Evolutionary conservation across 2,888 invertebrate species (phyloP).

Genomic region (Rhyacophila evoluta): DNA sequence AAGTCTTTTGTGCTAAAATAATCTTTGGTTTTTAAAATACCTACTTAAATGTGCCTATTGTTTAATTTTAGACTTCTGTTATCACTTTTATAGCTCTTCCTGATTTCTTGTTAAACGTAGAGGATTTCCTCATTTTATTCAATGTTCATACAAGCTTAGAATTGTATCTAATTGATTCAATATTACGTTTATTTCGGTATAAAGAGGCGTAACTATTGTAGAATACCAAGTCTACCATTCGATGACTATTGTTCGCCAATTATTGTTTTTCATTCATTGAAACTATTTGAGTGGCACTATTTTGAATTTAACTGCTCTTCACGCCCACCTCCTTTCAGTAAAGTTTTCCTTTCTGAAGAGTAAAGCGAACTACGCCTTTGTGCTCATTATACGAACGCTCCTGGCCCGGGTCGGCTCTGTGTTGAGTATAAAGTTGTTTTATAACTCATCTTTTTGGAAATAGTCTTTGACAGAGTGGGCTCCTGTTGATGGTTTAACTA

Average conservation of each 20-base stretch:
- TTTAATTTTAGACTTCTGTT: no score
- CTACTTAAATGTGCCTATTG: no score
- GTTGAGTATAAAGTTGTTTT: slow-evolving; percentile 4
- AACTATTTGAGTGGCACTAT: background rate
- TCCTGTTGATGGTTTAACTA: background rate
- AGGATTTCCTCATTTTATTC: no score
- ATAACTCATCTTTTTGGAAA: slow-evolving; percentile 6
- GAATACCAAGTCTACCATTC: no score
- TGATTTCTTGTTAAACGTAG: no score
- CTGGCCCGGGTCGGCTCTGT: background rate
- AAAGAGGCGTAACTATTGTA: no score
- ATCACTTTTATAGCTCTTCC: no score
- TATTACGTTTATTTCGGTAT: no score
- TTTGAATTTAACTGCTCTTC: slow-evolving; percentile 19
- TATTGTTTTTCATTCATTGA: background rate
- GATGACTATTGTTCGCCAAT: background rate
- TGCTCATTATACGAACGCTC: slow-evolving; percentile 11
- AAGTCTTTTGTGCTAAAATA: background rate
- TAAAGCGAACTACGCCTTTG: slow-evolving; percentile 16
- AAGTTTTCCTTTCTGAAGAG: background rate
- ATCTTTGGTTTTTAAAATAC: no score
- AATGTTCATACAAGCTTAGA: no score
- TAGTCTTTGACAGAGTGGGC: slow-evolving; percentile 10
- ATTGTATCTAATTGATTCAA: no score
- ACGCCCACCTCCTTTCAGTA: background rate